Conservation (phyloP, 2,888 invertebrate species). For the Drosophila koepferae region DNA sequence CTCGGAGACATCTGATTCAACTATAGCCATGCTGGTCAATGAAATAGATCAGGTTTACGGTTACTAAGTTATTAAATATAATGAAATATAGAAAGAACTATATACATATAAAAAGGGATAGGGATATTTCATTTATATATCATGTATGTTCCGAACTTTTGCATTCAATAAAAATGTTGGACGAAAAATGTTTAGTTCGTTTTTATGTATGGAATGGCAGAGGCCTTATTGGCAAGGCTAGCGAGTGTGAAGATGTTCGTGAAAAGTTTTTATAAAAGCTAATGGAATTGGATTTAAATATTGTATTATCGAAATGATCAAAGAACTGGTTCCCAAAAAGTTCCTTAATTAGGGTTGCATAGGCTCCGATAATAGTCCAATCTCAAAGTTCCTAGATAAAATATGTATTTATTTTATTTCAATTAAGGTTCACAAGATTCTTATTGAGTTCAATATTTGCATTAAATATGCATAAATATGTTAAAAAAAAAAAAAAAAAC, state of each 20-base stretch:
- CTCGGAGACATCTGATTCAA: constrained; percentile 25
- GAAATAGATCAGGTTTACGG: constrained; percentile 25
- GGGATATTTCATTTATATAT: not conserved
- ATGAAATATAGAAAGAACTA: not conserved
- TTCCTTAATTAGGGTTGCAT: not conserved
- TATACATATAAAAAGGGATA: too few species aligned
- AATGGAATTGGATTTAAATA: not conserved
- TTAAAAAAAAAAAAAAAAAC: too few species aligned
- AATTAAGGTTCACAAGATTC: too few species aligned
- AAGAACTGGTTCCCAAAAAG: not conserved
- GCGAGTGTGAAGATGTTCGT: not conserved
- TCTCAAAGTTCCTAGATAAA: not conserved
- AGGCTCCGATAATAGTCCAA: not conserved
- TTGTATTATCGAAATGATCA: not conserved
- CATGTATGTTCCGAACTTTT: not conserved
- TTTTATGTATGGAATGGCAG: not conserved
- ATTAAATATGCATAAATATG: too few species aligned
- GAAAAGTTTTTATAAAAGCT: not conserved
- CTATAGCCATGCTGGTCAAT: constrained; percentile 29
- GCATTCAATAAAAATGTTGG: not conserved
- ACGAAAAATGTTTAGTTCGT: not conserved
- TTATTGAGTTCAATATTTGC: too few species aligned
- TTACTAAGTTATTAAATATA: not conserved
- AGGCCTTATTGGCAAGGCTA: not conserved
- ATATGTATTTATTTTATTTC: too few species aligned